phyloP scores from a whole-genome alignment of 2,113 vertebrate species.

The Colossoma macropomum region DNA sequence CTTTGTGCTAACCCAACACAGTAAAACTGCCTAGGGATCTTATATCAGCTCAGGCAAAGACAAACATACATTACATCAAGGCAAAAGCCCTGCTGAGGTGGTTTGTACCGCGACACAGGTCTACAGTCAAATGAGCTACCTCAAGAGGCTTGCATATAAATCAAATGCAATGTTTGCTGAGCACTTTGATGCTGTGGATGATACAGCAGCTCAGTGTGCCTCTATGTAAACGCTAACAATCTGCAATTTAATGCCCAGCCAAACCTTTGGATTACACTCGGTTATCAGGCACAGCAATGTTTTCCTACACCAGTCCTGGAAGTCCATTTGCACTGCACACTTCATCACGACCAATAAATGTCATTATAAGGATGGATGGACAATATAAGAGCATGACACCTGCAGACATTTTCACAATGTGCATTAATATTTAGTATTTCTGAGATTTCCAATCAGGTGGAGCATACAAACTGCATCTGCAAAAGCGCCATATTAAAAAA shows the following conservation, averaged over 20 bases:
- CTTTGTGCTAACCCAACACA: conserved; percentile 8
- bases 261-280: not conserved
- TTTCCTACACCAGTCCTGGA: not conserved
- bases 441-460: too few species aligned
- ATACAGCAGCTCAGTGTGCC: not conserved
- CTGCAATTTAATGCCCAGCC: not conserved
- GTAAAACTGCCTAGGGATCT: not conserved
- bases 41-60: not conserved
- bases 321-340: not conserved
- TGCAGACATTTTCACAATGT: too few species aligned
- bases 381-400: too few species aligned
- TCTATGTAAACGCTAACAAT: not conserved
- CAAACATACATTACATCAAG: not conserved
- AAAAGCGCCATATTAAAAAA: too few species aligned
- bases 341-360: too few species aligned
- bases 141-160: not conserved
- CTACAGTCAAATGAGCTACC: not conserved
- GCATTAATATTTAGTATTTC: too few species aligned
- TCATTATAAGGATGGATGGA: not conserved
- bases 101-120: not conserved
- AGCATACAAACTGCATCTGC: too few species aligned
- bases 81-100: not conserved
- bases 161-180: not conserved
- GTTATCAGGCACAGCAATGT: not conserved
- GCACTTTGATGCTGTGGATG: not conserved